Evolutionary conservation across 1,140 invertebrate genomes (phyloP), one percentile per base, ranked within the genome.

Genomic region (Matsumurasca onukii): DNA sequence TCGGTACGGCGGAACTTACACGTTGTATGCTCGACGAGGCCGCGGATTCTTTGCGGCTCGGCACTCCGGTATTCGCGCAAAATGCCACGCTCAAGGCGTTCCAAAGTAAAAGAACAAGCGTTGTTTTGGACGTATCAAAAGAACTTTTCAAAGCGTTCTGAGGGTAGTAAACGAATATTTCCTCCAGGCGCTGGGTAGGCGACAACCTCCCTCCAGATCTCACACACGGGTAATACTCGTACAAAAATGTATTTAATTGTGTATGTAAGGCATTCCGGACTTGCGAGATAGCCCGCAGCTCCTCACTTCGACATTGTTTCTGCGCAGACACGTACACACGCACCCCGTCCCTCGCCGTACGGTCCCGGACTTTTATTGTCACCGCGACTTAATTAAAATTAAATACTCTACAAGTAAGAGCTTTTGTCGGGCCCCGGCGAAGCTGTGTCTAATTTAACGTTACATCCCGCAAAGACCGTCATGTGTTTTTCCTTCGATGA

Each of bases 201-300:
- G 48, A 65, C 39, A 65, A 48, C 31, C 25, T 65, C 48, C 48
- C 62, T 65, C 62, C 24, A 45, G 62, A 65, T 65, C 48, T 65
- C 30, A 65, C 55, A 65, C 22, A 65, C 39, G 62, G 48, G 62
- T 65, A 45, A 45, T 27, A 27, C 24, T 65, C 20, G 25, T 27
- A 27, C 24, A 65, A 31, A 65, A 27, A 65, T 65, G 62, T 65
- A 65, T 65, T 65, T 65, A 65, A 65, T 65, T 65, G 39, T 65
- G 62, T 65, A 48, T 29, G 39, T 45, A 45, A 45, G 30, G 34
- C 61, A 63, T 59, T 24, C 49, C 55, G 55, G 55, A 29, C 55
- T 59, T 27, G 24, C 30, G 55, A 59, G 55, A 59, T 27, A 27
- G 55, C 17, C 34, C 34, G 34, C 34, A 17, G 55, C 24, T 51